phyloP scores from a whole-genome alignment of 2,888 invertebrate genomes.

The Aquatica leii region DNA sequence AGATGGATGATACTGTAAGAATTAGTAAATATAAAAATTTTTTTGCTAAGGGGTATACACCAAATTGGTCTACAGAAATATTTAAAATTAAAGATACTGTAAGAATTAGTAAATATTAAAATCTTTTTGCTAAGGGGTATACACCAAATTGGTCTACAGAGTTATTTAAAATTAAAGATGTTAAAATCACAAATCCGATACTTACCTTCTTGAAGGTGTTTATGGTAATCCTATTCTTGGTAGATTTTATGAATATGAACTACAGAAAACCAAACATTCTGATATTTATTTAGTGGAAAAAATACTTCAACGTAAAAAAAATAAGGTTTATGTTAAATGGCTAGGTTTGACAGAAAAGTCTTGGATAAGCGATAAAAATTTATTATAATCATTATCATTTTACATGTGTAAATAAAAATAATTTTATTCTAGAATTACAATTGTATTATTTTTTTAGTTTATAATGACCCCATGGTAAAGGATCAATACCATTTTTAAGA shows the following conservation, averaged over 20 bases:
- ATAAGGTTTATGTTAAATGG: constrained; percentile 46
- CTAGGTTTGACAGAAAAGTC: constrained; percentile 30
- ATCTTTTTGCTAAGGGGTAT: background rate
- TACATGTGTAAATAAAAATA: no score
- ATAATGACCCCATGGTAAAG: constrained; percentile 5
- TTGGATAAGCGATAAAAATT: background rate
- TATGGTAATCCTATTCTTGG: background rate
- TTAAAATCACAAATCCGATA: no score
- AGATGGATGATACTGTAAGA: background rate
- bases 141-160: background rate
- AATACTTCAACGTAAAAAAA: constrained; percentile 16
- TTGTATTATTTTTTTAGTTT: no score
- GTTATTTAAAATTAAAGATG: background rate
- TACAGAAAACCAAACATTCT: constrained; percentile 3
- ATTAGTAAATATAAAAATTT: background rate
- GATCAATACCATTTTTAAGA: background rate
- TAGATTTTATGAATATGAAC: constrained; percentile 6
- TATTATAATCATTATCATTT: background rate
- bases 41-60: background rate
- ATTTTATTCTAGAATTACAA: no score
- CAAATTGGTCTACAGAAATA: background rate
- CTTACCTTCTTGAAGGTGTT: no score
- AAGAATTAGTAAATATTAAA: background rate
- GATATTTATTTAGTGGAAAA: constrained; percentile 17
- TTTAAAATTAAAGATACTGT: background rate